A percentile compares a stretch with the other conserved stretches of the same genome.
Conservation (phyloP, 2,888 invertebrate genomes). For the Actias luna region DNA sequence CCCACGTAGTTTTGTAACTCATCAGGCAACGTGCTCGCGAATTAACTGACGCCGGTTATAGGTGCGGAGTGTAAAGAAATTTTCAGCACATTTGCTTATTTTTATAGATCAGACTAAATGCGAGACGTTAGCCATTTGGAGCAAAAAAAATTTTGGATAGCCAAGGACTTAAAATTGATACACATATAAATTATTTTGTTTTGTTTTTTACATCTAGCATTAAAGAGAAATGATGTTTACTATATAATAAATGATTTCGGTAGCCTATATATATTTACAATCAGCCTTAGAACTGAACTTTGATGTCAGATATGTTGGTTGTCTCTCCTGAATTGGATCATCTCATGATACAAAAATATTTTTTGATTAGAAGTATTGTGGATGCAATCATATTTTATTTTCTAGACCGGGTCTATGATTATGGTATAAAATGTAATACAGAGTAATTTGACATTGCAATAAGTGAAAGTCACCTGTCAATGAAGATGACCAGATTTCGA, state of each 20-base stretch:
- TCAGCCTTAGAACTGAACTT: too few species aligned
- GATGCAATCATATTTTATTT: neutral
- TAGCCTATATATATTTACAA: too few species aligned
- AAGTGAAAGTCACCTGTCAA: conserved; percentile 6
- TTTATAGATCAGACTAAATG: neutral
- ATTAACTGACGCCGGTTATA: neutral
- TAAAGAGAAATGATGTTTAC: too few species aligned
- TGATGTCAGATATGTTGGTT: too few species aligned
- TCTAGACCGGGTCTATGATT: neutral
- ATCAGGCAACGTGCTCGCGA: conserved; percentile 21
- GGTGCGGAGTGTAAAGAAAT: neutral
- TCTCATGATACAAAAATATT: neutral
- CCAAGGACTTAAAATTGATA: neutral
- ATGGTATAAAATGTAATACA: neutral
- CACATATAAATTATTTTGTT: too few species aligned
- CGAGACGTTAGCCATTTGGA: neutral
- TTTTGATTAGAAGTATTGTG: neutral
- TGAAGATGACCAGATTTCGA: neutral
- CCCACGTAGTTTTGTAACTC: conserved; percentile 53
- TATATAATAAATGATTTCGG: too few species aligned
- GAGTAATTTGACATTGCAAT: conserved; percentile 4
- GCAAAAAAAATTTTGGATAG: neutral
- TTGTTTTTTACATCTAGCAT: too few species aligned
- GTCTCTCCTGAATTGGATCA: neutral
- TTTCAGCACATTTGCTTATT: neutral